Conservation (phyloP, 1,140 invertebrate genomes). For the Caenorhabditis briggsae region DNA sequence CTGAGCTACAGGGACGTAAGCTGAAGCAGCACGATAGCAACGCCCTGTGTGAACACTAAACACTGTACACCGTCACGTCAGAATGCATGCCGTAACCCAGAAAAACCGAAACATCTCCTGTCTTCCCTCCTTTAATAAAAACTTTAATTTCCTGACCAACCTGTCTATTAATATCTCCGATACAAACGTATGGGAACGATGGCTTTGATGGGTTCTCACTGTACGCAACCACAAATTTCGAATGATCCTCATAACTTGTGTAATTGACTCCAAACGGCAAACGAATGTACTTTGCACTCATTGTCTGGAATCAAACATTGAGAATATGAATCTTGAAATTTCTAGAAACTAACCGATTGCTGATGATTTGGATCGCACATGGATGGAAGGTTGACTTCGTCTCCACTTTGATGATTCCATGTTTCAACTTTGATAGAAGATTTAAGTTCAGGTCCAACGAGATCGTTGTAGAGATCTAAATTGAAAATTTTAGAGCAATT, state of each 20-base stretch:
- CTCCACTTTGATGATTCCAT: slow-evolving; percentile 61
- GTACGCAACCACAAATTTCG: slow-evolving; percentile 64
- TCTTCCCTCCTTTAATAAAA: no score
- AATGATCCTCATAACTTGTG: slow-evolving; percentile 63
- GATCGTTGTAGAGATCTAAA: slow-evolving; percentile 65
- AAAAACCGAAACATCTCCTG: no score
- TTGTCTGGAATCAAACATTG: background rate
- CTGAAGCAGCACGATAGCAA: no score
- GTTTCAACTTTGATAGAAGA: slow-evolving; percentile 62
- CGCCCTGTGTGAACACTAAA: no score
- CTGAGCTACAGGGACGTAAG: no score
- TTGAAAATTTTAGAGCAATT: background rate
- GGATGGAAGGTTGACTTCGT: slow-evolving; percentile 38
- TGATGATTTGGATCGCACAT: slow-evolving; percentile 40
- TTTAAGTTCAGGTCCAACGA: slow-evolving; percentile 56
- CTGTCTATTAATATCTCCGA: slow-evolving; percentile 67
- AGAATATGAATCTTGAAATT: background rate
- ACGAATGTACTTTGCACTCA: slow-evolving; percentile 51
- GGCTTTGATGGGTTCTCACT: slow-evolving; percentile 39
- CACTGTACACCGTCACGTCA: no score
- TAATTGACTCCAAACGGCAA: slow-evolving; percentile 62
- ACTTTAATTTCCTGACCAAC: background rate
- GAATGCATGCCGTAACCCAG: no score
- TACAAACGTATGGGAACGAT: slow-evolving; percentile 60
- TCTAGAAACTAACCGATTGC: background rate